A percentile compares a stretch with the other conserved stretches of the same genome.
Conservation (phyloP, 2,888 invertebrate genomes). For the Eurois occulta region DNA sequence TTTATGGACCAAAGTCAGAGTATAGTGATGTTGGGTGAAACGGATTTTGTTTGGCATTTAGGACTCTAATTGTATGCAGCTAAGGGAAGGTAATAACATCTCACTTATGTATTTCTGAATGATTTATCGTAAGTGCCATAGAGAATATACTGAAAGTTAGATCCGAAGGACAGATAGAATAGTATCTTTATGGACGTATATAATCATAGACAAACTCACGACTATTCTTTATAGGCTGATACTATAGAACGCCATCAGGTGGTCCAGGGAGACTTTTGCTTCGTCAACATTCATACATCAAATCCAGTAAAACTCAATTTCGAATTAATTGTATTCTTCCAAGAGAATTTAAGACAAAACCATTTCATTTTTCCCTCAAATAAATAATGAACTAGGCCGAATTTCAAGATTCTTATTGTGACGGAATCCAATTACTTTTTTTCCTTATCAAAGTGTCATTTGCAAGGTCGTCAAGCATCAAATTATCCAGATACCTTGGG, state of each 20-base stretch:
- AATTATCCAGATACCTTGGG: constrained; percentile 60
- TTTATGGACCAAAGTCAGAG: constrained; percentile 24
- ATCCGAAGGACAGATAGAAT: too few species aligned
- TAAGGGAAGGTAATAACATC: not conserved
- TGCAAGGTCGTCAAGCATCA: constrained; percentile 51
- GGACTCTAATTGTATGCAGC: not conserved
- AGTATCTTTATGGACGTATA: too few species aligned
- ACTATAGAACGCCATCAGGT: not conserved
- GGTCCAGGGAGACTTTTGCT: too few species aligned
- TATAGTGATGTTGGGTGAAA: not conserved
- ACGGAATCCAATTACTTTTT: constrained; percentile 56
- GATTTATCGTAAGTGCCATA: not conserved
- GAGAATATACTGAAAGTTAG: not conserved
- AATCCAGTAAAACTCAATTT: not conserved
- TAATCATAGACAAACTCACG: not conserved
- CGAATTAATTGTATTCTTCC: not conserved
- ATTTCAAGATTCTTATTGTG: constrained; percentile 39
- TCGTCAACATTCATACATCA: not conserved
- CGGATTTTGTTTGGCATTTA: not conserved
- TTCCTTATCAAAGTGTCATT: constrained; percentile 56
- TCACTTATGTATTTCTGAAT: not conserved
- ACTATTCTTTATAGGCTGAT: not conserved
- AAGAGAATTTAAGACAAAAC: not conserved
- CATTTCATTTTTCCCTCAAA: constrained; percentile 8
- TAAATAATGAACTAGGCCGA: constrained; percentile 31